Evolutionary conservation across 2,888 invertebrate genomes (phyloP).

Genomic region (Eugnorisma glareosa): DNA sequence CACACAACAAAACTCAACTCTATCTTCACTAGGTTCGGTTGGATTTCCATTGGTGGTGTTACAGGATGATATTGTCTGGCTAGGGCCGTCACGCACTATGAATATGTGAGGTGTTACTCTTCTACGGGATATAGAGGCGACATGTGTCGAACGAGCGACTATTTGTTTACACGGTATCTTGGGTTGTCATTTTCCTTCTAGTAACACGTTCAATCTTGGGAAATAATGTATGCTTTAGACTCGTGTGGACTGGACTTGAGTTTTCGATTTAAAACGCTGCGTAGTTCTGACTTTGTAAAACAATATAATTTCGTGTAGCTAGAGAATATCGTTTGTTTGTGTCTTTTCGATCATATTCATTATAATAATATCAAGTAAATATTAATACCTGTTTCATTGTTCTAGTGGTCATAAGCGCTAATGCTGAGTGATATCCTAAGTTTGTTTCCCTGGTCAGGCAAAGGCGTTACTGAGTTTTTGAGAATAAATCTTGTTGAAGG

Average conservation of each 20-base stretch:
- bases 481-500: no score
- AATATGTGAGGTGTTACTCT: conserved; percentile 62
- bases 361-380: neutral
- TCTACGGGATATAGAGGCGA: conserved; percentile 47
- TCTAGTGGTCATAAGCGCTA: neutral
- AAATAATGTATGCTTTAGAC: conserved; percentile 15
- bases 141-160: conserved; percentile 54
- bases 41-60: neutral
- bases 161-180: conserved; percentile 54
- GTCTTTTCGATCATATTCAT: neutral
- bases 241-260: neutral
- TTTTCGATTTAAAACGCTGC: neutral
- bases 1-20: conserved; percentile 16
- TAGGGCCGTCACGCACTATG: conserved; percentile 53
- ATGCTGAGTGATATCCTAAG: neutral
- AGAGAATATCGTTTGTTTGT: neutral
- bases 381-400: neutral
- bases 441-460: neutral
- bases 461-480: neutral
- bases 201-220: conserved; percentile 11
- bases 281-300: neutral
- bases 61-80: conserved; percentile 50
- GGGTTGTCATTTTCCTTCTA: conserved; percentile 42
- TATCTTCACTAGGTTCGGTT: neutral
- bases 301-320: neutral